Evolutionary conservation across 2,888 invertebrate species (phyloP).

Genomic region (Agrenia bidenticulata): DNA sequence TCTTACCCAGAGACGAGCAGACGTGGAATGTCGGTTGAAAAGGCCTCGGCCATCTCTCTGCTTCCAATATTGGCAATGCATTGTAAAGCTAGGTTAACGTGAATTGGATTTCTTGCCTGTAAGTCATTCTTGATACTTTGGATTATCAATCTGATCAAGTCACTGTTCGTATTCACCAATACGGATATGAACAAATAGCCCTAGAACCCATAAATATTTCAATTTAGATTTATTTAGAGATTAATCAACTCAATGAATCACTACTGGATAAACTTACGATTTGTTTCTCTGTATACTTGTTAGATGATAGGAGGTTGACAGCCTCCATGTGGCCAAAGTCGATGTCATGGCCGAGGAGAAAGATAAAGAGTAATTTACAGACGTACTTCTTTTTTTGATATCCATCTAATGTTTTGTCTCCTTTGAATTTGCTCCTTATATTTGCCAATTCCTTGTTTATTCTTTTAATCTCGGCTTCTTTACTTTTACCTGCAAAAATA

Average conservation of each 20-base stretch:
- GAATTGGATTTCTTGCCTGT: constrained; percentile 92
- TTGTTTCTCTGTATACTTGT: constrained; percentile 99
- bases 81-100: constrained; percentile 96
- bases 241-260: not conserved
- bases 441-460: constrained; percentile 99
- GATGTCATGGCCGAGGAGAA: constrained; percentile 98
- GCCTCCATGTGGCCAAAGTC: constrained; percentile 99
- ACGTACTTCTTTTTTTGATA: constrained; percentile 99
- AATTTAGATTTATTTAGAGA: not conserved
- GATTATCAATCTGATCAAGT: constrained; percentile 97
- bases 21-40: constrained; percentile 97
- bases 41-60: constrained; percentile 99
- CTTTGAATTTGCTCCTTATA: constrained; percentile 99
- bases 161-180: constrained; percentile 97
- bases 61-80: constrained; percentile 99
- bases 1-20: constrained; percentile 92
- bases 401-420: constrained; percentile 98
- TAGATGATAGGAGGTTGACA: constrained; percentile 97
- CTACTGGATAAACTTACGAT: constrained; percentile 67
- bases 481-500: constrained; percentile 80
- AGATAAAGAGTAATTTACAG: constrained; percentile 98
- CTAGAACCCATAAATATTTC: constrained; percentile 63
- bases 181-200: constrained; percentile 99
- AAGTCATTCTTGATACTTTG: constrained; percentile 99
- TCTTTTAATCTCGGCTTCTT: constrained; percentile 99